Evolutionary conservation across 2,888 invertebrate genomes (phyloP), one percentile per base, ranked within the genome.

Genomic region (Ashinkailepas kermadecensis): DNA sequence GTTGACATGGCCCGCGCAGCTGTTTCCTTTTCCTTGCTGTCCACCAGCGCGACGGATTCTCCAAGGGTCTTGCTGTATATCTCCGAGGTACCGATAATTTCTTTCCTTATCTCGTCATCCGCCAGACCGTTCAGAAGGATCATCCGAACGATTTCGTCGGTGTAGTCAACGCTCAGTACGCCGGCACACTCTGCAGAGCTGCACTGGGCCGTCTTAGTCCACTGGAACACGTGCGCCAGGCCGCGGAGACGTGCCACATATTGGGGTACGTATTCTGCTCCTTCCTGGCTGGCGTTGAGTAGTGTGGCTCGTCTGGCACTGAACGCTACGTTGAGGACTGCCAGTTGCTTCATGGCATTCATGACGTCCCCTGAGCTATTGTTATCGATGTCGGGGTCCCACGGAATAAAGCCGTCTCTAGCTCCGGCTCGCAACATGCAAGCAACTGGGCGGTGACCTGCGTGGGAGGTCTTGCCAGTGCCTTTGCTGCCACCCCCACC

Each of bases 401-500:
- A 21, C 56, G 62, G 9, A 81, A 79, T 21, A 81, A 64, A n/a
- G 81, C 56, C 39, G 64, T 64, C 15, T 81, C 81, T 64, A 81
- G 64, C 80, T 59, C 54, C 10, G 80, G 81, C 15, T 81, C 81
- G 54, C 64, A 79, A 79, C 81, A 81, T 7, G 81, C 81, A 23
- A 62, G 25, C 18, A 82, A 21, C 8, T 80, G 82, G 62, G 80
- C 80, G 13, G 70, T 65, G 62, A 82, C 25, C 62, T 80, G 82
- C 13, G 13, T 70, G 15, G 57, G 21, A n/a, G 9, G 39, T 25
- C 9, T 80, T 80, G 39, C 57, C 64, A 25, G 81, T 79, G 15
- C 65, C 79, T n/a, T 80, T 25, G 7, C 21, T 15, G 54, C n/a
- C n/a, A n/a, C n/a, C n/a, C n/a, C n/a, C n/a, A 81, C 39, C 39